Conservation (phyloP, 2,797 vertebrate species). For the Tapera naevia region DNA sequence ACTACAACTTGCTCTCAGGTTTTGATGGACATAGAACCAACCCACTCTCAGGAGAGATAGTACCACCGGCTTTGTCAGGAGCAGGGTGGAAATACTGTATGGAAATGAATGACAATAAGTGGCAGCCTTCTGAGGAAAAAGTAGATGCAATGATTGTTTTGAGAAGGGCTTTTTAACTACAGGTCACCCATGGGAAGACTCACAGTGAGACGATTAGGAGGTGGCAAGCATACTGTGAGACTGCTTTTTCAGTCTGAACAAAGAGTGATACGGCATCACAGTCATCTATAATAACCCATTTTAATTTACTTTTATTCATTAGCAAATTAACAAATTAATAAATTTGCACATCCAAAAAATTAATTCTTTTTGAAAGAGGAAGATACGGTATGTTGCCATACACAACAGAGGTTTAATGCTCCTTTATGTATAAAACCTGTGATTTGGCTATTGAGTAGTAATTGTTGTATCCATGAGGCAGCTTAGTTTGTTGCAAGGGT, state of each 20-base stretch:
- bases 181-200: neutral
- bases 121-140: neutral
- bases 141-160: neutral
- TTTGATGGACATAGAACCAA: neutral
- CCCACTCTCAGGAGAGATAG: neutral
- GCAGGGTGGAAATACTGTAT: neutral
- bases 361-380: neutral
- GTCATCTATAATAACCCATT: neutral
- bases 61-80: neutral
- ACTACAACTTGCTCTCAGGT: neutral
- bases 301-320: constrained; percentile 1
- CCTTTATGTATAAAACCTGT: neutral
- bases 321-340: neutral
- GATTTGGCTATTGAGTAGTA: neutral
- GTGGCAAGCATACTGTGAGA: neutral
- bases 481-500: neutral
- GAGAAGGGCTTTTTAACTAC: neutral
- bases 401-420: neutral
- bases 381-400: neutral
- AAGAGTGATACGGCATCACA: neutral
- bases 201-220: neutral
- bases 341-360: neutral
- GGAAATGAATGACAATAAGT: neutral
- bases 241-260: neutral
- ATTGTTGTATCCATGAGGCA: neutral